These are phyloP conservation scores for Phylloscopus collybita DNA, from an alignment of 2,797 vertebrate genomes.

Conservation along the genomic window DNA sequence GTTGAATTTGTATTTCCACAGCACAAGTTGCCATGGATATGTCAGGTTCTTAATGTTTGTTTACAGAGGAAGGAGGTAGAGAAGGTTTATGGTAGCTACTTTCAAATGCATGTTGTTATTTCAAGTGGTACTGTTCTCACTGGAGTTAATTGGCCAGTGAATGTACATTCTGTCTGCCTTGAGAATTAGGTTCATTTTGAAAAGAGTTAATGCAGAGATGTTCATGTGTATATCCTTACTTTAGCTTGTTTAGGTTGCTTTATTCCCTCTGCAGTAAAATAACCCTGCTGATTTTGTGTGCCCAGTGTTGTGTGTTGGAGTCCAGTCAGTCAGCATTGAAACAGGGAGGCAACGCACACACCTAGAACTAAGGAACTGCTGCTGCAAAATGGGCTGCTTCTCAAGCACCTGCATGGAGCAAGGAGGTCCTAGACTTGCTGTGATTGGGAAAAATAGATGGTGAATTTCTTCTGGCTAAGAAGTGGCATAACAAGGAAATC, in stretches of 20 bases:
- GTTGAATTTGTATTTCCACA: conserved; percentile 39
- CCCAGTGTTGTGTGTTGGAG: background rate
- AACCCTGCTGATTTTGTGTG: background rate
- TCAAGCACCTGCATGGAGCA: background rate
- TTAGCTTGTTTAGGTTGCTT: background rate
- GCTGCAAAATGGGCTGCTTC: background rate
- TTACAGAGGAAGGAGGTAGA: conserved; percentile 21
- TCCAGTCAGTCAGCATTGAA: background rate
- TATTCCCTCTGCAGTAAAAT: background rate
- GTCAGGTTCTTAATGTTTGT: conserved; percentile 51
- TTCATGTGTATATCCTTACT: background rate
- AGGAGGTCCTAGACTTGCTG: background rate
- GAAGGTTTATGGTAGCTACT: background rate
- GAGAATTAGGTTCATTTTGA: background rate
- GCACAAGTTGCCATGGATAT: conserved; percentile 51
- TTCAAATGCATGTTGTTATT: background rate
- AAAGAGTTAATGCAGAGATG: background rate
- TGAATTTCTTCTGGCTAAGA: background rate
- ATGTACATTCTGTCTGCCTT: background rate
- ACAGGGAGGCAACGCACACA: background rate
- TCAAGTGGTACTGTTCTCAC: background rate
- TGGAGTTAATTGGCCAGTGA: background rate
- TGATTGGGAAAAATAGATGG: background rate
- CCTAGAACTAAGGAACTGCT: background rate
- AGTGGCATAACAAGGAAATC: background rate